Conservation (phyloP, 2,797 vertebrate species). For the Danio aesculapii region DNA sequence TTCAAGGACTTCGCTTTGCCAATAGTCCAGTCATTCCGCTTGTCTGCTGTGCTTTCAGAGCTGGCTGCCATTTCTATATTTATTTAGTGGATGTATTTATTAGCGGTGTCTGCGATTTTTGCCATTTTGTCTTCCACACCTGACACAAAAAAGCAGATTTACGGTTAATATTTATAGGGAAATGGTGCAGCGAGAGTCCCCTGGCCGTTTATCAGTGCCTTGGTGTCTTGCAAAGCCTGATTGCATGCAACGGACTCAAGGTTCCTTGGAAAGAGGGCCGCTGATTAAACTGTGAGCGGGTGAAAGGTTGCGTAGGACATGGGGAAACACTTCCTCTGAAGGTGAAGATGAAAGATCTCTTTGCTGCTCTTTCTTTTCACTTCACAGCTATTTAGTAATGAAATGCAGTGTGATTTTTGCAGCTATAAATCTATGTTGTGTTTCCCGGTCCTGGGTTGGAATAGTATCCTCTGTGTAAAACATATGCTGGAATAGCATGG, state of each 20-base stretch:
- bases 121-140: conserved; percentile 61
- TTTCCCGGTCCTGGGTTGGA: no score
- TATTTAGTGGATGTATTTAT: conserved; percentile 30
- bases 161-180: conserved; percentile 73
- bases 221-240: conserved; percentile 35
- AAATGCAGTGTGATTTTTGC: not conserved
- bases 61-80: conserved; percentile 16
- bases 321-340: conserved; percentile 1
- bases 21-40: not conserved
- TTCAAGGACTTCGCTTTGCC: conserved; percentile 8
- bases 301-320: conserved; percentile 22
- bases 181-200: conserved; percentile 67
- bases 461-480: no score
- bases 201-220: conserved; percentile 32
- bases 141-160: conserved; percentile 65
- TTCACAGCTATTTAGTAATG: conserved; percentile 26
- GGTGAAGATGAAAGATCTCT: conserved; percentile 36
- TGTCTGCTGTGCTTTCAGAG: not conserved
- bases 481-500: no score
- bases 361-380: conserved; percentile 21
- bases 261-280: conserved; percentile 26
- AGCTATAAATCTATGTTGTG: no score
- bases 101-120: conserved; percentile 1
- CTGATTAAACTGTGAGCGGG: conserved; percentile 39
- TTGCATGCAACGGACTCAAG: conserved; percentile 46